Evolutionary conservation across 2,888 invertebrate genomes (phyloP).

Genomic region (Aromia moschata): DNA sequence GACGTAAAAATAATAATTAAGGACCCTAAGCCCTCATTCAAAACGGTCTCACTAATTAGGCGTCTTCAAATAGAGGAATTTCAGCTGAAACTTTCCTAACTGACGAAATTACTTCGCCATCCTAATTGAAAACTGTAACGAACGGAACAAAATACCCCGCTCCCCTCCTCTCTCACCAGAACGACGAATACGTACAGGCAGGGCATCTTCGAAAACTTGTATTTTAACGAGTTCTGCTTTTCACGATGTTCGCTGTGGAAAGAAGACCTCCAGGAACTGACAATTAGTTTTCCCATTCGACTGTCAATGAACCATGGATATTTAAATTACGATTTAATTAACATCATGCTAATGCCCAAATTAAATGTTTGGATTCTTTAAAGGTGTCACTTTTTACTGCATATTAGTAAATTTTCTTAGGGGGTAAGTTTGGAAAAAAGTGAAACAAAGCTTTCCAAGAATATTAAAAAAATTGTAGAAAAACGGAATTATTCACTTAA

Average conservation of each 20-base stretch:
- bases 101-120: conserved; percentile 40
- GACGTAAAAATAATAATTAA: conserved; percentile 29
- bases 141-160: conserved; percentile 45
- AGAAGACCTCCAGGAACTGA: neutral
- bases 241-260: conserved; percentile 8
- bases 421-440: too few species aligned
- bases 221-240: conserved; percentile 17
- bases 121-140: conserved; percentile 47
- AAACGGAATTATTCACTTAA: too few species aligned
- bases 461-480: too few species aligned
- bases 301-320: too few species aligned
- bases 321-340: too few species aligned
- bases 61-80: conserved; percentile 43
- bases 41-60: conserved; percentile 39
- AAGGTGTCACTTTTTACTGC: too few species aligned
- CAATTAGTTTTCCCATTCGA: neutral
- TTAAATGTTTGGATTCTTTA: too few species aligned
- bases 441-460: too few species aligned
- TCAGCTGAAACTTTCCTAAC: conserved; percentile 37
- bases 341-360: too few species aligned
- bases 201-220: conserved; percentile 23
- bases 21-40: conserved; percentile 22
- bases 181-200: conserved; percentile 29
- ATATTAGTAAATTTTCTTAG: too few species aligned
- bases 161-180: conserved; percentile 27